Evolutionary conservation across 2,113 vertebrate genomes (phyloP), one percentile per base, ranked within the genome.

Genomic region (Ivindomyrus marchei): DNA sequence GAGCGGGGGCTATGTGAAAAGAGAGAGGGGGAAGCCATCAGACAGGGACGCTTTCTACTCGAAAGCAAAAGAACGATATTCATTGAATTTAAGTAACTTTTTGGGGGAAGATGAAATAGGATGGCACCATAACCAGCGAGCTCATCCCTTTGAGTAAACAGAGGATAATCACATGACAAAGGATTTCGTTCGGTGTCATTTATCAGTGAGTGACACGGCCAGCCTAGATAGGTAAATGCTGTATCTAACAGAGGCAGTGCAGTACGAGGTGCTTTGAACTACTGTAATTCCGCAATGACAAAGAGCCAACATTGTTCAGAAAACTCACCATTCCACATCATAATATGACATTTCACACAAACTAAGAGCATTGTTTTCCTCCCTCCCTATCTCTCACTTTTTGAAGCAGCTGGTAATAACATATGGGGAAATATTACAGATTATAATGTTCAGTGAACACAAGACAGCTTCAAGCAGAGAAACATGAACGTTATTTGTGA

Each of bases 81-180:
- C n/a, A 56, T 52, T 70, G 84, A 88, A 42, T 42, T 42, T 88
- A 50, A 70, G 85, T 21, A 46, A 21, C 62, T 24, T 3, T n/a
- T 85, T 36, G 39, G 36, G 31, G 88, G 58, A 56, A 83, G 70
- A 88, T 80, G 49, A 62, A 85, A 90, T 39, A 87, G 15, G 50
- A 27, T 19, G 85, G 9, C n/a, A 50, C 27, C 49, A 36, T 53
- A 27, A 3, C 85, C 27, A 17, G 47, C 7, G 7, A 87, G 45
- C 15, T 87, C 50, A 87, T 49, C 49, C 47, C 49, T 80, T 70
- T 88, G 88, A 88, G 87, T 89, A 91, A 91, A 90, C 47, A 52
- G 83, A 88, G 53, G 66, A 50, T 74, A 49, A 91, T 89, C 84
- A 87, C 56, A 90, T 90, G 88, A 90, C 88, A 90, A 90, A 91